phyloP scores from a whole-genome alignment of 92 coral and sea anemone species.

The Desmophyllum pertusum region DNA sequence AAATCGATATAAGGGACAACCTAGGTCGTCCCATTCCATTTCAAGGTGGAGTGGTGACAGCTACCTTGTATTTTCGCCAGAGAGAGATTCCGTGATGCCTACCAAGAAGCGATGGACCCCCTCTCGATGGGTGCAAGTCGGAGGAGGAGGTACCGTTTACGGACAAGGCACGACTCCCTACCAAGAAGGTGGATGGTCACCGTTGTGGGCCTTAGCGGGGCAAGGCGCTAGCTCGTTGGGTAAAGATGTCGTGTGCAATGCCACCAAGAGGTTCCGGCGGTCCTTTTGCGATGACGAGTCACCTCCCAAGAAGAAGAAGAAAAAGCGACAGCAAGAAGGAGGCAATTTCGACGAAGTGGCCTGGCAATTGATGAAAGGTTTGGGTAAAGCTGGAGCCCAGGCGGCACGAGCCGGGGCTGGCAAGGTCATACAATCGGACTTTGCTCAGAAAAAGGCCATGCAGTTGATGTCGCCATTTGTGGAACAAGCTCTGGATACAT shows the following conservation, averaged over 20 bases:
- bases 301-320: too few species aligned
- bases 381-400: not conserved
- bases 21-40: not conserved
- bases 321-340: too few species aligned
- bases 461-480: not conserved
- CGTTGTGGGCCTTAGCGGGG: not conserved
- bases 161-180: not conserved
- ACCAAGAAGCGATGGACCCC: not conserved
- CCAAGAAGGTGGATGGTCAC: not conserved
- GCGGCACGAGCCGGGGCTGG: not conserved
- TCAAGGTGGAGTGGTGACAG: not conserved
- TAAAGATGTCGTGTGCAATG: too few species aligned
- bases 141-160: not conserved
- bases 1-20: not conserved
- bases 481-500: not conserved
- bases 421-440: not conserved
- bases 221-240: not conserved
- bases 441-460: not conserved
- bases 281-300: too few species aligned
- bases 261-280: too few species aligned
- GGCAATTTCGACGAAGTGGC: too few species aligned
- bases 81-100: not conserved
- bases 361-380: too few species aligned
- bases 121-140: not conserved
- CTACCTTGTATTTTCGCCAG: not conserved